Base-by-base conservation (phyloP, 2,888 invertebrate genomes). In the Pseudococcus longispinus region DNA sequence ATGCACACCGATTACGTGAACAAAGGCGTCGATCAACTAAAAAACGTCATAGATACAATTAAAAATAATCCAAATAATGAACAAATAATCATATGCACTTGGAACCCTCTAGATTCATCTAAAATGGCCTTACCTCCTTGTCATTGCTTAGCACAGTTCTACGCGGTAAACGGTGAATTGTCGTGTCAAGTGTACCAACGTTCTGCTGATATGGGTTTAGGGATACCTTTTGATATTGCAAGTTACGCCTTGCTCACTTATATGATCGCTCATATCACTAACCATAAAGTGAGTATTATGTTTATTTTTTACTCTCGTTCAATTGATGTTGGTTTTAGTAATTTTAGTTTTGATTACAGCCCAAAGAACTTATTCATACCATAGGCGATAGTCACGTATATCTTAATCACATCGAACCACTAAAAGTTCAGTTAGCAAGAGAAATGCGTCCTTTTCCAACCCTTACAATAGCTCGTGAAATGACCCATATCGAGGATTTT, bases 211-310 rank as follows among this genome's bases (percentile, higher is more conserved):
- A 96, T 99, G 95, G 98, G 98, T 2, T 92, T 99, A 1, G 99
- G 99, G 20, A 98, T 98, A 0, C 98, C 98, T 15, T 99, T 99
- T 91, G 99, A 99, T 91, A 97, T 99, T 89, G 98, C 99, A 83
- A 98, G 98, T 89, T 99, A 99, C 91, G 94, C 98, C 1, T 91
- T 99, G 42, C 92, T 99, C 3, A 98, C 98, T 2, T 95, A 95
- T 90, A 98, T 99, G 97, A 95, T 99, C 89, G 98, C 99, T 32
- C 96, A 98, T 90, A 93, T 99, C 26, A 97, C 97, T n/a, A 94
- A 94, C 77, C 92, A 98, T 77, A 94, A 97, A 93, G 96, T 95
- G 90, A 89, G 89, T 90, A 6, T 37, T 37, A n/a, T n/a, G n/a
- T n/a, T n/a, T n/a, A n/a, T n/a, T n/a, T n/a, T n/a, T n/a, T n/a